phyloP scores from a whole-genome alignment of 2,113 vertebrate species.

The Chaetura pelagica region DNA sequence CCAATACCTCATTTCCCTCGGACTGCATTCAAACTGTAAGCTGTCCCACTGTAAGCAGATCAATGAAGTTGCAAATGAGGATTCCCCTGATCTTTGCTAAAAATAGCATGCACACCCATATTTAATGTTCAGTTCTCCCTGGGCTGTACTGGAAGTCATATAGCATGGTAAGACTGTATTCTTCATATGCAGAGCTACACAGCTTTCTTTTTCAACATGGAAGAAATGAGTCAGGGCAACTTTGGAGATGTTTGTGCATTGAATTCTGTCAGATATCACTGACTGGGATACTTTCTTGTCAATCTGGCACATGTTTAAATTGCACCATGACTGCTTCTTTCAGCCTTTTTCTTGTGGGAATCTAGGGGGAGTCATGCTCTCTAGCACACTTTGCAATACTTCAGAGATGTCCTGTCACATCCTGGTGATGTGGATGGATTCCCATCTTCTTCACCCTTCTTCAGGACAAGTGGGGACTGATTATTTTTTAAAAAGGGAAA shows the following conservation, averaged over 20 bases:
- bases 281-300: neutral
- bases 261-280: neutral
- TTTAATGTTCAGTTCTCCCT: neutral
- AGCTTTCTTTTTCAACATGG: neutral
- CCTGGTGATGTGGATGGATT: neutral
- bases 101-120: neutral
- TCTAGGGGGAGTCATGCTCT: neutral
- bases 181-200: neutral
- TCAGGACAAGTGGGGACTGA: neutral
- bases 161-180: neutral
- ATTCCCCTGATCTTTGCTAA: neutral
- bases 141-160: neutral
- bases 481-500: neutral
- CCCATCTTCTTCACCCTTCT: neutral
- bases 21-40: neutral
- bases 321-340: neutral
- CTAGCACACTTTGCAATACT: neutral
- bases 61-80: neutral
- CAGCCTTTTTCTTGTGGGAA: neutral
- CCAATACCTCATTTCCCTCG: neutral
- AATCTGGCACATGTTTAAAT: neutral
- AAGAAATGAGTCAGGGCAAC: conserved; percentile 21
- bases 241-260: conserved; percentile 26
- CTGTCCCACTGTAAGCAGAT: neutral
- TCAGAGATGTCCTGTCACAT: neutral